Conservation (phyloP, 2,797 vertebrate genomes). For the Chelidonichthys spinosus region DNA sequence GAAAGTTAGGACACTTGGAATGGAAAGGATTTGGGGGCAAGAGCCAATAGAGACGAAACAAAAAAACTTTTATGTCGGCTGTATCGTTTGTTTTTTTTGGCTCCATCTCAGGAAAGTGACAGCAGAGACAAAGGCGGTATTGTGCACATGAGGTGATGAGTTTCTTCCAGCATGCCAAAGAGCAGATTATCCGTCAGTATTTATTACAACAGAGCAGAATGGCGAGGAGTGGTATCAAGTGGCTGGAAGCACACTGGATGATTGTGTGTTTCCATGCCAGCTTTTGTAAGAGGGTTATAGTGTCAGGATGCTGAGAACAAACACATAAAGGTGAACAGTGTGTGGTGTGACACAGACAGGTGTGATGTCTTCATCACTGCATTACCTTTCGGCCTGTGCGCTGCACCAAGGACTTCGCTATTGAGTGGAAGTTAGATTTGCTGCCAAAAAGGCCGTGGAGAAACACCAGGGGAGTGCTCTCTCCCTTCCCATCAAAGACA, state of each 20-base stretch:
- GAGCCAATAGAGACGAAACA: constrained; percentile 7
- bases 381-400: constrained; percentile 91
- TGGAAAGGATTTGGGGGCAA: constrained; percentile 17
- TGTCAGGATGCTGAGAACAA: constrained; percentile 18
- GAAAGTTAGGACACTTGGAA: constrained; percentile 79
- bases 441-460: constrained; percentile 96
- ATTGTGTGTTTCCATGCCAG: constrained; percentile 12
- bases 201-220: constrained; percentile 14
- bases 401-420: constrained; percentile 89
- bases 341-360: constrained; percentile 3
- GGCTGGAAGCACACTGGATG: constrained; percentile 20
- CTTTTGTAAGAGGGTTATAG: neutral
- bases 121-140: constrained; percentile 22
- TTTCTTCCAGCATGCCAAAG: neutral
- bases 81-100: neutral
- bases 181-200: constrained; percentile 18
- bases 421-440: constrained; percentile 91
- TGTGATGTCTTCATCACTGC: constrained; percentile 60
- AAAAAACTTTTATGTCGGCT: constrained; percentile 6
- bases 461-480: constrained; percentile 88
- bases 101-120: neutral
- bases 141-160: constrained; percentile 16
- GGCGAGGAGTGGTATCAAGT: constrained; percentile 29
- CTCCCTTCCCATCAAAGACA: constrained; percentile 85
- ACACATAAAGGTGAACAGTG: constrained; percentile 22